Evolutionary conservation across 2,888 invertebrate genomes (phyloP).

Genomic region (Hofmannophila pseudospretella): DNA sequence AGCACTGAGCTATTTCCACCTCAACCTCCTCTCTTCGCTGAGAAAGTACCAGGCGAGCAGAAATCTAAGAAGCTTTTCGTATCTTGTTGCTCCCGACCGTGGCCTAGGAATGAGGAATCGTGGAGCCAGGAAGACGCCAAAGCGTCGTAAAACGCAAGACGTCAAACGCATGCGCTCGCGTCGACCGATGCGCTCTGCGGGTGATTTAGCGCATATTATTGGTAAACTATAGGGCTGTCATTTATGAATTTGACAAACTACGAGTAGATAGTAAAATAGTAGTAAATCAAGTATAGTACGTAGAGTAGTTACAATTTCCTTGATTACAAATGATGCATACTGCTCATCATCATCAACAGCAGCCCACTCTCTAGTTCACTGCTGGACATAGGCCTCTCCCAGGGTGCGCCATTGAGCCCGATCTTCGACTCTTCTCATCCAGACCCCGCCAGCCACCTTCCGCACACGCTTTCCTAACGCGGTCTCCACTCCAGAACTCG

Average conservation of each 20-base stretch:
- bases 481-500: too few species aligned
- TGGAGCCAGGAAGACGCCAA: constrained; percentile 30
- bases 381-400: too few species aligned
- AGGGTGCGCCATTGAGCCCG: too few species aligned
- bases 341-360: too few species aligned
- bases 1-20: constrained; percentile 4
- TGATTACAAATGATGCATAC: too few species aligned
- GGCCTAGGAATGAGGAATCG: constrained; percentile 10
- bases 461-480: too few species aligned
- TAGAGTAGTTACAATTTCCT: too few species aligned
- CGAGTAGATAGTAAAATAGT: too few species aligned
- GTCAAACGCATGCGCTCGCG: constrained; percentile 12
- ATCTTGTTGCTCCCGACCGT: constrained; percentile 1
- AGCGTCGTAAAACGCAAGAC: constrained; percentile 12
- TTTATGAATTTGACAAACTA: neutral
- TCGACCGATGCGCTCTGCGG: constrained; percentile 47
- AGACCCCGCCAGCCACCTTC: too few species aligned
- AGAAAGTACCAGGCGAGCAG: constrained; percentile 33
- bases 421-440: too few species aligned
- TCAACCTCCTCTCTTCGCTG: constrained; percentile 12
- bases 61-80: constrained; percentile 13
- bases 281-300: too few species aligned
- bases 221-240: constrained; percentile 44
- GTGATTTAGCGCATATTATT: constrained; percentile 63
- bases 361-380: too few species aligned